Evolutionary conservation across 2,113 vertebrate genomes (phyloP), one percentile per base, ranked within the genome.

Genomic region (Oxyura jamaicensis): DNA sequence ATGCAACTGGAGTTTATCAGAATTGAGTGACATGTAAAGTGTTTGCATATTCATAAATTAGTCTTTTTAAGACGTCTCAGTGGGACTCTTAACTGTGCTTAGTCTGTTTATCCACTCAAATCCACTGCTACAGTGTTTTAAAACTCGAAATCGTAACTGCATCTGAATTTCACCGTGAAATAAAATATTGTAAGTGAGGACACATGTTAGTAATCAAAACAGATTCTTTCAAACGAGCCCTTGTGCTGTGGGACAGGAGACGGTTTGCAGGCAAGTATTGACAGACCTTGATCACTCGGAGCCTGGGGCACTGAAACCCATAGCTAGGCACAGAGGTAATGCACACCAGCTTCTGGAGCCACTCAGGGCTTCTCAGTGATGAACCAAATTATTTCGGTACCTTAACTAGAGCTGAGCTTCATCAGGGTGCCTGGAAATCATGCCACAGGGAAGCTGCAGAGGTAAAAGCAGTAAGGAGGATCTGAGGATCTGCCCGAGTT

Each of bases 81-180:
- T 67, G 92, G 90, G 79, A 66, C 85, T 87, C 63, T 96, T 95
- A 94, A 41, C 89, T 96, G 12, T 79, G 62, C 68, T 94, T 92
- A 84, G 87, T 91, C 89, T 96, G 39, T 90, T 96, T 96, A 92
- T 91, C 83, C 80, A 83, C 88, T 94, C 69, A 85, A 83, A 91
- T 91, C 79, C 81, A 50, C 82, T 28, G 4, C 50, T 96, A 13
- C 33, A 80, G 53, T 82, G 86, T 91, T 96, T 93, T 94, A 73
- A 92, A 96, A 65, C 63, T 76, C 75, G 68, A 83, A 86, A 92
- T 83, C 56, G 58, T 94, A 90, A 88, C 83, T 86, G 63, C 86
- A 53, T 95, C 89, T 80, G 91, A 95, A 95, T 94, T 93, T 96
- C 78, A 52, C 90, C n/a, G 5, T 91, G 94, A 96, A 96, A 97